These are phyloP conservation scores for Tiliacea citrago DNA, from an alignment of 2,888 invertebrate species.

Conservation along the genomic window DNA sequence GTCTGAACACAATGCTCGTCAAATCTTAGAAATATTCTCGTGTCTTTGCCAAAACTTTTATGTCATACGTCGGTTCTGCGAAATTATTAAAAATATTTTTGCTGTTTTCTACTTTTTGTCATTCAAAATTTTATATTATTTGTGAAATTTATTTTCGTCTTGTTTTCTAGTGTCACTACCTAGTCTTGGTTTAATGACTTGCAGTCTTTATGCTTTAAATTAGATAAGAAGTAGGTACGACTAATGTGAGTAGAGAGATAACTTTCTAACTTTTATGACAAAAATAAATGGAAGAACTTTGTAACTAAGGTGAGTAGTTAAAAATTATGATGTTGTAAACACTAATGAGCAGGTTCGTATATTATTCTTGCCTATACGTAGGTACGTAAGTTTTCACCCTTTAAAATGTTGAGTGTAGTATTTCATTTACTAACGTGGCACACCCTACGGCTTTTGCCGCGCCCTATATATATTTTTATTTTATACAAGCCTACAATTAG, in stretches of 20 bases:
- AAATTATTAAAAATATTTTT: conserved; percentile 40
- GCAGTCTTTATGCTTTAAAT: conserved; percentile 30
- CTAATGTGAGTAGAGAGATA: no score
- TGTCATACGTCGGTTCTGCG: conserved; percentile 25
- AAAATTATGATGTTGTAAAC: conserved; percentile 54
- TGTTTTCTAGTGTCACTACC: not conserved
- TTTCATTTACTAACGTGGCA: conserved; percentile 26
- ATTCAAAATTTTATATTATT: conserved; percentile 37
- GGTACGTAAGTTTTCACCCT: conserved; percentile 15
- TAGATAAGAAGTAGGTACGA: conserved; percentile 29
- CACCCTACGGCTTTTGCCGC: conserved; percentile 12
- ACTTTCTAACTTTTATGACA: conserved; percentile 50
- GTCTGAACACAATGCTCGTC: conserved; percentile 35
- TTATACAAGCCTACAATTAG: not conserved
- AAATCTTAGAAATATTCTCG: conserved; percentile 46
- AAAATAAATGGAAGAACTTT: conserved; percentile 56
- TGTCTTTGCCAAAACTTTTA: conserved; percentile 45
- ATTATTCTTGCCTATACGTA: conserved; percentile 29
- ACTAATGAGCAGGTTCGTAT: conserved; percentile 44
- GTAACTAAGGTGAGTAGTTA: conserved; percentile 51
- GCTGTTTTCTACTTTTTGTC: conserved; percentile 24
- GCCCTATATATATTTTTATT: not conserved
- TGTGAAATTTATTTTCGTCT: conserved; percentile 28
- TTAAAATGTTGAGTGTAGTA: conserved; percentile 22
- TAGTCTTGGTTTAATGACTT: conserved; percentile 35